A percentile compares a stretch with the other conserved stretches of the same genome.
Conservation (phyloP, 1,140 invertebrate species). For the Harlomillsia oculata region DNA sequence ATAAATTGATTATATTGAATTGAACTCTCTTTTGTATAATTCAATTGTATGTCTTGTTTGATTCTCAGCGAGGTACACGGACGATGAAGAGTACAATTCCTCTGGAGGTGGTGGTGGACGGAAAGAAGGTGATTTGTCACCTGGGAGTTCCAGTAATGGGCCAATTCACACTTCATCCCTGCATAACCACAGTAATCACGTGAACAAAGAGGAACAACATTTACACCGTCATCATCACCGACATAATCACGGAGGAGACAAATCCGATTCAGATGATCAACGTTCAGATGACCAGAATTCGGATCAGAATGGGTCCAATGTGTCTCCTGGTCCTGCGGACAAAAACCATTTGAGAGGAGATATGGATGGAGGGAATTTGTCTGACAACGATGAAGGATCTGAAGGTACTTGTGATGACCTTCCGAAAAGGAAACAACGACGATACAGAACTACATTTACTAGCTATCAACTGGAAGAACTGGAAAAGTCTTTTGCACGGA, state of each 20-base stretch:
- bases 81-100: too few species aligned
- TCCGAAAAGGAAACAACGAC: constrained; percentile 79
- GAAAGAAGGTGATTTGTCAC: too few species aligned
- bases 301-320: constrained; percentile 8
- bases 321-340: constrained; percentile 19
- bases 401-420: constrained; percentile 70
- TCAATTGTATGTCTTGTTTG: too few species aligned
- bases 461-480: constrained; percentile 86
- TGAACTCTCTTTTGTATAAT: too few species aligned
- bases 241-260: constrained; percentile 7
- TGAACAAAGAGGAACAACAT: not conserved
- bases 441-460: constrained; percentile 89
- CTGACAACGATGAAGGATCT: constrained; percentile 52
- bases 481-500: constrained; percentile 50
- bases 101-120: too few species aligned
- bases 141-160: too few species aligned
- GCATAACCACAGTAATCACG: too few species aligned
- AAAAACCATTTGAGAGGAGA: constrained; percentile 20
- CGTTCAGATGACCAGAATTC: constrained; percentile 22
- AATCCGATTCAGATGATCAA: constrained; percentile 20
- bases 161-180: too few species aligned
- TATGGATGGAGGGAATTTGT: constrained; percentile 31
- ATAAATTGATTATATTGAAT: too few species aligned
- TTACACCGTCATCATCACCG: not conserved
- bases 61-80: too few species aligned